phyloP scores from a whole-genome alignment of 2,888 invertebrate genomes.

The Andrena haemorrhoa region DNA sequence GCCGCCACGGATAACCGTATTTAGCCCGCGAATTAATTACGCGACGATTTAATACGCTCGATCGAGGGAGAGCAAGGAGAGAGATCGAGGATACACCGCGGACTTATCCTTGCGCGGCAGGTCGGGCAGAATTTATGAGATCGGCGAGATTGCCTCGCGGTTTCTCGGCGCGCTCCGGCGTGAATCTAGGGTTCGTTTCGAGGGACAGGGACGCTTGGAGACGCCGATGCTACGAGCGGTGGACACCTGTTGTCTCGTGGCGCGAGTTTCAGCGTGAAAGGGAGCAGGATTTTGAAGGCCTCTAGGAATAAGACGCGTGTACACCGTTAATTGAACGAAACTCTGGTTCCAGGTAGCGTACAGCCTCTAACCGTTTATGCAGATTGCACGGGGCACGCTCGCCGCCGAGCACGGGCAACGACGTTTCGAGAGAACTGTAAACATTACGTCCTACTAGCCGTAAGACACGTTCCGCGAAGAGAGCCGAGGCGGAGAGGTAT shows the following conservation, averaged over 20 bases:
- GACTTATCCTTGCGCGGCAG: not conserved
- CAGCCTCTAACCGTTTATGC: conserved; percentile 55
- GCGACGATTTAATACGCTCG: conserved; percentile 19
- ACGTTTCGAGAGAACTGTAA: conserved; percentile 63
- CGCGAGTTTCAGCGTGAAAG: not conserved
- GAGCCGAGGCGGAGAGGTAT: conserved; percentile 45
- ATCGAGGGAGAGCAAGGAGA: conserved; percentile 1
- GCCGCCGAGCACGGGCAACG: conserved; percentile 39
- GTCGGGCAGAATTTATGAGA: not conserved
- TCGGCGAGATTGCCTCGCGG: too few relatives aligned
- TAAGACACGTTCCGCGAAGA: conserved; percentile 63
- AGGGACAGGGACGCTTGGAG: too few relatives aligned
- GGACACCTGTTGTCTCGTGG: too few relatives aligned
- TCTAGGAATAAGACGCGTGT: conserved; percentile 11
- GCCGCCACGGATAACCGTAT: conserved; percentile 28
- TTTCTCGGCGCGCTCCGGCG: too few relatives aligned
- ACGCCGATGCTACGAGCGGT: too few relatives aligned
- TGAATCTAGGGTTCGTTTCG: too few relatives aligned
- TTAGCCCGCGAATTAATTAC: conserved; percentile 50
- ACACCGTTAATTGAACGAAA: conserved; percentile 66
- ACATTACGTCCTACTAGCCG: conserved; percentile 61
- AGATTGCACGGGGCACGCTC: conserved; percentile 41
- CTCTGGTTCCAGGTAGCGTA: conserved; percentile 47
- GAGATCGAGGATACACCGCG: not conserved
- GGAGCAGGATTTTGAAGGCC: not conserved